Percentiles rank a stretch among this genome's conserved stretches.
Evolutionary conservation across 1,140 invertebrate species (phyloP).

Genomic region (Asobara japonica): DNA sequence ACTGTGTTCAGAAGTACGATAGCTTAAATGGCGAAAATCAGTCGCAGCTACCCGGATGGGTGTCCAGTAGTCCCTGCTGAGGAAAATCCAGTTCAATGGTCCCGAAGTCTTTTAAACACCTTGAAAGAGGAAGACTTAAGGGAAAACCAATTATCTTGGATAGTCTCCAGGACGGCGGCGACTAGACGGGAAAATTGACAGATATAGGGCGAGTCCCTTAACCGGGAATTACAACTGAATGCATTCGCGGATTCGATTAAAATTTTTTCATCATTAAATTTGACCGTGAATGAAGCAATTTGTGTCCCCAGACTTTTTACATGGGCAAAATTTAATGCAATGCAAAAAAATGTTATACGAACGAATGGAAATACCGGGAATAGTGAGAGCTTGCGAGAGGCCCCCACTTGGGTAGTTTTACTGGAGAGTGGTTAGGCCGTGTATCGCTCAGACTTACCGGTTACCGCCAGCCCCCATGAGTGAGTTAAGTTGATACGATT

Average conservation of each 20-base stretch:
- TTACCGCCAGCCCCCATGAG: conserved; percentile 54
- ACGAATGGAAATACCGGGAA: conserved; percentile 62
- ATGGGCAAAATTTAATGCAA: conserved; percentile 59
- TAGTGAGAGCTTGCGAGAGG: conserved; percentile 49
- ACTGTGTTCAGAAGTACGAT: too few relatives aligned
- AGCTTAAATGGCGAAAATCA: too few relatives aligned
- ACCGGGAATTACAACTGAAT: too few relatives aligned
- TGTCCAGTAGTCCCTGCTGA: too few relatives aligned
- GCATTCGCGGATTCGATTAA: not conserved
- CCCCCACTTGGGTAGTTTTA: not conserved
- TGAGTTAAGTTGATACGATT: conserved; percentile 60
- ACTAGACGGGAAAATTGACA: too few relatives aligned
- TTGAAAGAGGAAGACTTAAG: too few relatives aligned
- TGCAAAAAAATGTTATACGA: conserved; percentile 57
- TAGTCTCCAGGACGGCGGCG: too few relatives aligned
- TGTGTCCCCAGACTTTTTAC: conserved; percentile 28
- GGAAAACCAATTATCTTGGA: not conserved
- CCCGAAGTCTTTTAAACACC: too few relatives aligned
- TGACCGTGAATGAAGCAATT: conserved; percentile 31
- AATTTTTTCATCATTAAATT: conserved; percentile 6
- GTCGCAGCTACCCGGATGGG: too few relatives aligned
- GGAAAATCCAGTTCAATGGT: too few relatives aligned
- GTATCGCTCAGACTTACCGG: conserved; percentile 27
- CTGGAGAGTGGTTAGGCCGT: conserved; percentile 32
- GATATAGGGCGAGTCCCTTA: too few relatives aligned